Base-by-base conservation (phyloP, 2,888 invertebrate species). In the Drosophila putrida region DNA sequence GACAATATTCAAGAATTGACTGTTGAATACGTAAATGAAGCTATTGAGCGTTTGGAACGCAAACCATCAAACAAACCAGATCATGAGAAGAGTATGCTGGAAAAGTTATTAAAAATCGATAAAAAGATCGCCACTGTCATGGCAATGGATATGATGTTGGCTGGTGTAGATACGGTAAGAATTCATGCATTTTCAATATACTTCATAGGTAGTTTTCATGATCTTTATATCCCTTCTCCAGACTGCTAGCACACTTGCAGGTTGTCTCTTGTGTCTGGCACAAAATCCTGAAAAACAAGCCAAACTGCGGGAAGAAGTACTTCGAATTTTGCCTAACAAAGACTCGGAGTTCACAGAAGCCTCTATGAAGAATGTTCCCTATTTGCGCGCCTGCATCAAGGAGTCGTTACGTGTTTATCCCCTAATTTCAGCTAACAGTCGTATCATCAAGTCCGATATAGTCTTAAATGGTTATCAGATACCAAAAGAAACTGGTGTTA, bases 381-480 rank as follows among this genome's bases (percentile, higher is more conserved):
- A 95, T 88, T 88, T 96, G 20, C 95, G 94, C 63, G 96, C 96
- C 0, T 96, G 96, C 82, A 93, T 96, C 20, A 96, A 96, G 87
- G 96, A 97, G 90, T 93, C 95, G 0, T 91, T 96, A 68, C 93
- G 96, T 68, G 0, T 95, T 0, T 93, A 94, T 78, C 95, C 95
- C 0, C 93, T 95, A 31, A 8, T 31, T 31, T 31, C 31, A 31
- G 31, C 31, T 8, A 31, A 31, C 1, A 31, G 31, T 31, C 31
- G 31, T 0, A 93, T 93, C 0, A 31, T 31, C 31, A 31, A 31
- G 85, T 94, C 11, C 95, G 94, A 0, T 95, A 94, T 77, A 4
- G 33, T 35, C 0, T 35, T 49, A 6, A 35, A 15, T 11, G 49
- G 49, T 8, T 25, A 49, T 15, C 33, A 20, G 6, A 15, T 49